Conservation (phyloP, 2,113 vertebrate genomes). For the Psophia crepitans region DNA sequence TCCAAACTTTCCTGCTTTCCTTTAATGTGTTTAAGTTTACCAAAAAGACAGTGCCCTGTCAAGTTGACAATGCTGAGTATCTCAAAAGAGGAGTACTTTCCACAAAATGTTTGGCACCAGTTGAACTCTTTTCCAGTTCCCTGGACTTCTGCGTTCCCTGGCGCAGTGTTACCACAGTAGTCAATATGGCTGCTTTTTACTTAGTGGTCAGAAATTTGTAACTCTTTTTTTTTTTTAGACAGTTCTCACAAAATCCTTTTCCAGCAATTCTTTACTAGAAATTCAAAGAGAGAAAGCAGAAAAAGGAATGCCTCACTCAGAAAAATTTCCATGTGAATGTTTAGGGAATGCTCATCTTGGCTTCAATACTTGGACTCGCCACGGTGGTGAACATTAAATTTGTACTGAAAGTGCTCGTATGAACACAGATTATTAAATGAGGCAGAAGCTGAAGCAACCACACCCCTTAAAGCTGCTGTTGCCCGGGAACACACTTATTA, state of each 20-base stretch:
- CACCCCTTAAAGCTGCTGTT: background rate
- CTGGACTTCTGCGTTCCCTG: background rate
- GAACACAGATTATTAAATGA: background rate
- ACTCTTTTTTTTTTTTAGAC: background rate
- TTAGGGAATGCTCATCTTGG: background rate
- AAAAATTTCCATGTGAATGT: background rate
- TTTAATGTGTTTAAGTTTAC: background rate
- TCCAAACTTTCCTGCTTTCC: background rate
- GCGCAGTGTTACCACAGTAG: background rate
- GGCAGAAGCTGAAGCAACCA: background rate
- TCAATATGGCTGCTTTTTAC: background rate
- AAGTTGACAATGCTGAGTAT: background rate
- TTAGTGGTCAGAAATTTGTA: background rate
- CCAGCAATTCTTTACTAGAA: background rate
- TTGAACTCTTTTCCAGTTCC: background rate
- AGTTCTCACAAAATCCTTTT: background rate
- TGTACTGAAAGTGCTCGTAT: background rate
- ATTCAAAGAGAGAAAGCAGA: background rate
- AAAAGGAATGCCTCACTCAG: background rate
- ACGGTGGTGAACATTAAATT: background rate
- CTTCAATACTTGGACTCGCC: accelerated
- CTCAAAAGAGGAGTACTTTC: background rate
- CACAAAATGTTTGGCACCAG: background rate
- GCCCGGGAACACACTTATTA: background rate
- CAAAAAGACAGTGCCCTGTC: accelerated